Evolutionary conservation across 2,888 invertebrate genomes (phyloP), one percentile per base, ranked within the genome.

Genomic region (Drosophila basisetae): DNA sequence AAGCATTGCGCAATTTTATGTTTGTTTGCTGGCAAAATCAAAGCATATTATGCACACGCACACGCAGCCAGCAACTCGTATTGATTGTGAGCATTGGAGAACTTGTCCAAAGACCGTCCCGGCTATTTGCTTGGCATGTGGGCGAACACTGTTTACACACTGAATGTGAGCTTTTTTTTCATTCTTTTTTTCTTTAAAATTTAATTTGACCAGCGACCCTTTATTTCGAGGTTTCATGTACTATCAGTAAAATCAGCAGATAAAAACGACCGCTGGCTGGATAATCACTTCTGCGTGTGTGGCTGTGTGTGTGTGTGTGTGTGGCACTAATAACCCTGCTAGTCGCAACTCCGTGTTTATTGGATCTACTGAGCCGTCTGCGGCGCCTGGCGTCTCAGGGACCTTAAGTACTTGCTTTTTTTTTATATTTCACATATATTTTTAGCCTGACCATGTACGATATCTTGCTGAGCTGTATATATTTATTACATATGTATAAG

Each of bases 31-130:
- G 53, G 79, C 79, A 68, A 82, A 88, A 82, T 77, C 80, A 75
- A 77, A 82, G 70, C 68, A 77, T 80, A 82, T 85, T 85, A 90
- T 85, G 90, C 84, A 76, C 85, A 53, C 75, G 59, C 85, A 88
- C 76, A 88, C 76, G 60, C 80, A 68, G 61, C 72, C 5, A 58
- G 22, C 13, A 30, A 53, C 47, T 62, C 56, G 30, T 41, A 71
- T 82, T 79, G 70, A 73, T 79, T 84, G 72, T 49, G 35, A 70
- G 61, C 2, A 53, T 37, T 30, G 35, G 22, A 66, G 50, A 25
- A 53, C 30, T 53, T 68, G 35, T 37, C 2, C 35, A 65, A 41
- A 22, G 22, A 43, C 11, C 16, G 39, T 49, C 25, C 67, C 1
- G 31, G 58, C 76, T 28, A 62, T 59, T 76, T 75, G 35, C 35